Conservation (phyloP, 2,113 vertebrate genomes). For the Indri indri region DNA sequence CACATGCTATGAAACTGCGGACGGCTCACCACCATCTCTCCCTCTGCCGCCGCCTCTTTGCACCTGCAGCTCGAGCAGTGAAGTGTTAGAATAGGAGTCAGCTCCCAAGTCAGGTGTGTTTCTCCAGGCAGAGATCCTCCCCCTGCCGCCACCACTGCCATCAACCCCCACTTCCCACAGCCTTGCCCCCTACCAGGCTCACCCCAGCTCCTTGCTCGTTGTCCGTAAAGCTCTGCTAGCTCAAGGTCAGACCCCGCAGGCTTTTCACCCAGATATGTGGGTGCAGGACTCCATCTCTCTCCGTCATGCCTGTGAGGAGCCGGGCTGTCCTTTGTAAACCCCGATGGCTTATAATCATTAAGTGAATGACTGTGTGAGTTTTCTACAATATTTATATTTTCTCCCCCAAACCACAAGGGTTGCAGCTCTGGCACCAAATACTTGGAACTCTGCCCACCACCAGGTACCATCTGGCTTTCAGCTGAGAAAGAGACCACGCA, state of each 20-base stretch:
- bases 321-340: background rate
- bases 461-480: slow-evolving; percentile 66
- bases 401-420: slow-evolving; percentile 29
- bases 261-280: background rate
- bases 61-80: background rate
- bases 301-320: accelerated
- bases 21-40: background rate
- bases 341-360: background rate
- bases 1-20: background rate
- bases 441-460: slow-evolving; percentile 66
- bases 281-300: background rate
- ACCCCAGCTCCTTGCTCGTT: accelerated
- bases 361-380: slow-evolving; percentile 33
- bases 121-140: background rate
- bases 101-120: background rate
- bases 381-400: slow-evolving; percentile 66
- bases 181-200: accelerated
- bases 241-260: background rate
- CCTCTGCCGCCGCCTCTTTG: background rate
- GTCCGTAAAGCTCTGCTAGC: too few species aligned
- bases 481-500: slow-evolving; percentile 38
- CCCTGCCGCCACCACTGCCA: background rate
- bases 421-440: slow-evolving; percentile 40
- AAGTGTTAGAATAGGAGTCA: too few species aligned
- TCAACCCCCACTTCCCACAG: background rate